Evolutionary conservation across 2,888 invertebrate species (phyloP).

Genomic region (Meta bourneti): DNA sequence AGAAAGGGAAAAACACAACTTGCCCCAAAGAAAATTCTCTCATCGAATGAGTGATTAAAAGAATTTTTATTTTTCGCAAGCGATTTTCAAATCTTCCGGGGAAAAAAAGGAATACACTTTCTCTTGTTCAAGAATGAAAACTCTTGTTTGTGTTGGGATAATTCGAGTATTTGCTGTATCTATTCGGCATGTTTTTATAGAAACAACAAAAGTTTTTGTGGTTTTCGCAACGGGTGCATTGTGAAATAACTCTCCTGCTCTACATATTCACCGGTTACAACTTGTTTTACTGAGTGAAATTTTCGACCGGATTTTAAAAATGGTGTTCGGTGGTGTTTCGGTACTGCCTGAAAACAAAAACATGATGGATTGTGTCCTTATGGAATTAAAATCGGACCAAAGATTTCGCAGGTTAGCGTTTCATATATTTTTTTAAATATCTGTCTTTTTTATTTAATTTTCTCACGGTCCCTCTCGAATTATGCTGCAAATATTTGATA

Average conservation of each 20-base stretch:
- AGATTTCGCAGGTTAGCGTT: slow-evolving; percentile 62
- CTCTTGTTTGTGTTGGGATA: neutral
- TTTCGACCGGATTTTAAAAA: slow-evolving; percentile 17
- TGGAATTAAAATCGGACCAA: slow-evolving; percentile 64
- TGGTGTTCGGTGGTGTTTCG: slow-evolving; percentile 68
- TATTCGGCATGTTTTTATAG: neutral
- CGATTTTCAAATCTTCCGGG: neutral
- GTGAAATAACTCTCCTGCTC: neutral
- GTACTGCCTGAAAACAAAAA: slow-evolving; percentile 70
- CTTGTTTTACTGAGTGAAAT: too few relatives aligned
- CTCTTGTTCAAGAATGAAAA: neutral
- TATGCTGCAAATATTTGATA: too few relatives aligned
- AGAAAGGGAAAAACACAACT: slow-evolving; percentile 14
- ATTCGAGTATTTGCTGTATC: neutral
- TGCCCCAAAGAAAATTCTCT: slow-evolving; percentile 2
- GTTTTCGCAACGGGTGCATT: neutral
- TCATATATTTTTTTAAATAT: too few relatives aligned
- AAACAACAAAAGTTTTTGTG: neutral
- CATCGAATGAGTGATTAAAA: slow-evolving; percentile 25
- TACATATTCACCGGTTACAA: neutral
- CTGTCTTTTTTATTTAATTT: too few relatives aligned
- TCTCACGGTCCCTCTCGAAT: too few relatives aligned
- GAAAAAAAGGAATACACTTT: neutral
- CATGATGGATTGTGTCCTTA: slow-evolving; percentile 75
- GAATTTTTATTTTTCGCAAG: neutral